Base-by-base conservation (phyloP, 2,888 invertebrate species). In the Chaetogeoica ovagalla region DNA sequence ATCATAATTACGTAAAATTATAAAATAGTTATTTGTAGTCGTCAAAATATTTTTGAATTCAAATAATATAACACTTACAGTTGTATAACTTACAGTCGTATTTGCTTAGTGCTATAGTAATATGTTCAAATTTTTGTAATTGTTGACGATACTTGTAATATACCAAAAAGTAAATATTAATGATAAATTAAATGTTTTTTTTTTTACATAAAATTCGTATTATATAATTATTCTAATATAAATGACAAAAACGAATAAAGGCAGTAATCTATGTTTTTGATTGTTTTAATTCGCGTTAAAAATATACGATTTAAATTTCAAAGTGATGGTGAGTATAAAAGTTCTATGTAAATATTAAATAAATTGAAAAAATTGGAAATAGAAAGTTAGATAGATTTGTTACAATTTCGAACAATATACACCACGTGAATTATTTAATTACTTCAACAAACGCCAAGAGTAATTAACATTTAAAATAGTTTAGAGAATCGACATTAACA, bases 391-490 rank as follows among this genome's bases (percentile, higher is more conserved):
- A 69, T 52, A 69, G 13, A 52, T 30, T 8, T 68, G 37, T 55
- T 37, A 55, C 62, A 37, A 30, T 55, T 74, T 30, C 17, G 13
- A 62, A 48, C 52, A 11, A 52, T 62, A 19, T 13, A 55, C 21
- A 68, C 23, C 23, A 52, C 48, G 37, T 55, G 19, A 71, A 23
- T 43, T 55, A n/a, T 9, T 2, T 60, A 7, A 43, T 65, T 43
- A 21, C 13, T 11, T 21, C 11, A 48, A 66, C n/a, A 21, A 66
- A 13, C 21, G 15, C 5, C 21, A 13, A 0, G 11, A 48, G 17
- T 73, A 48, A 48, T 30, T 21, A 52, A 30, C 37, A 63, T 37
- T 52, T 37, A 73, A 63, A n/a, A 62, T 62, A 72, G 48, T 62
- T 43, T 30, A 55, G 2, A 17, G 9, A 73, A 63, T 37, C 37